Evolutionary conservation across 2,888 invertebrate species (phyloP).

Genomic region (Colletes collaris): DNA sequence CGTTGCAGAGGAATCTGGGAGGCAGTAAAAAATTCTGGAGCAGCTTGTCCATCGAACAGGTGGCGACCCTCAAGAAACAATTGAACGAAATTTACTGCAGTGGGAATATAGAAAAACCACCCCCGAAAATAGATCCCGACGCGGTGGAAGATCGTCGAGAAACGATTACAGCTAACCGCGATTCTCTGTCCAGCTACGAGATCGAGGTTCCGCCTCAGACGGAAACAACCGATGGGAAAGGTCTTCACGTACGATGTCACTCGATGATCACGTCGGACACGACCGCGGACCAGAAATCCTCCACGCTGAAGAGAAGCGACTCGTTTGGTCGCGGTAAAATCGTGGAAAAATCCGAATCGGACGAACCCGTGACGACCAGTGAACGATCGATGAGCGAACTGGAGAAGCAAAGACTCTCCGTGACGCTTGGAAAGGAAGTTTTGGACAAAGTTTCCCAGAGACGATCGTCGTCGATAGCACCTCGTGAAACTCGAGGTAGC

Average conservation of each 20-base stretch:
- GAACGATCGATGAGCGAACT: slow-evolving; percentile 84
- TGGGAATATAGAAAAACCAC: slow-evolving; percentile 80
- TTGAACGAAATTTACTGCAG: slow-evolving; percentile 92
- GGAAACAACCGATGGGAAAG: slow-evolving; percentile 64
- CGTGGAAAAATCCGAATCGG: slow-evolving; percentile 68
- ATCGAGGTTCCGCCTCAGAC: slow-evolving; percentile 75
- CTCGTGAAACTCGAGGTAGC: slow-evolving; percentile 85
- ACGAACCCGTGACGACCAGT: slow-evolving; percentile 41
- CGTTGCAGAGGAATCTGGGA: slow-evolving; percentile 85
- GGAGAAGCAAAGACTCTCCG: slow-evolving; percentile 89
- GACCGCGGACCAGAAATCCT: slow-evolving; percentile 6
- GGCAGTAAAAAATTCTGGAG: slow-evolving; percentile 92
- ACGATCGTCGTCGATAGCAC: slow-evolving; percentile 73
- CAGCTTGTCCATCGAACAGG: slow-evolving; percentile 93
- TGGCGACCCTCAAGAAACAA: slow-evolving; percentile 91
- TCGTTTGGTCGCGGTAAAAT: slow-evolving; percentile 75
- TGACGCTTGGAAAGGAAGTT: slow-evolving; percentile 89
- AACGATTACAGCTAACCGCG: background rate
- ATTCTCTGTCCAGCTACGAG: slow-evolving; percentile 69
- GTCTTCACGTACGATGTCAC: slow-evolving; percentile 80
- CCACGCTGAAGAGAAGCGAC: slow-evolving; percentile 68
- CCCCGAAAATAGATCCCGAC: background rate
- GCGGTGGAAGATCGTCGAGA: background rate
- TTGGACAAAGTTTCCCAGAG: slow-evolving; percentile 86
- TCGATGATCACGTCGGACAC: slow-evolving; percentile 76